These are phyloP conservation scores for Dasysyrphus albostriatus DNA, from an alignment of 2,888 invertebrate genomes.

Conservation along the genomic window DNA sequence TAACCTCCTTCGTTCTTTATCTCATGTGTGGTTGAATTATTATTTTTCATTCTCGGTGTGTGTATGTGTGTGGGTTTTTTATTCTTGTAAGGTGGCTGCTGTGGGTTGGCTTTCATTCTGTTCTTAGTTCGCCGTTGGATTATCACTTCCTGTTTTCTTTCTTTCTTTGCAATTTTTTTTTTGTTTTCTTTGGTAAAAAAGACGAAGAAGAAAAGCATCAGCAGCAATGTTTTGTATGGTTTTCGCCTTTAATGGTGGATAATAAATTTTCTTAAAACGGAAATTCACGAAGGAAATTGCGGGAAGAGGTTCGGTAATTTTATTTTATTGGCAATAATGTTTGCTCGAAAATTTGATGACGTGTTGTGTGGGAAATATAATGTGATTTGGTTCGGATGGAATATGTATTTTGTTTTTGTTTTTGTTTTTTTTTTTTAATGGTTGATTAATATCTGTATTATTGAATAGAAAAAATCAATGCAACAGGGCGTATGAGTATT, in stretches of 20 bases:
- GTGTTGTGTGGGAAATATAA: slow-evolving; percentile 41
- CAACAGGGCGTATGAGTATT: slow-evolving; percentile 37
- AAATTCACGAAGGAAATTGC: slow-evolving; percentile 69
- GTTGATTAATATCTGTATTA: slow-evolving; percentile 12
- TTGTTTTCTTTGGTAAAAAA: not conserved
- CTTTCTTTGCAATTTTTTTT: not conserved
- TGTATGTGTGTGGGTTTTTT: slow-evolving; percentile 34
- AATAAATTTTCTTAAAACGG: slow-evolving; percentile 71
- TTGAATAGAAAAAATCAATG: not conserved
- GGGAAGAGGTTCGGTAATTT: slow-evolving; percentile 70
- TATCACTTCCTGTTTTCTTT: slow-evolving; percentile 61
- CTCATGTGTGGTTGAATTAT: slow-evolving; percentile 71
- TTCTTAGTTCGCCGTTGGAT: slow-evolving; percentile 59
- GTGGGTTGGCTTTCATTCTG: slow-evolving; percentile 45
- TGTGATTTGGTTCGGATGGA: slow-evolving; percentile 42
- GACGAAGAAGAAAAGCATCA: not conserved
- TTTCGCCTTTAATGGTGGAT: slow-evolving; percentile 60
- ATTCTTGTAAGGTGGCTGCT: not conserved
- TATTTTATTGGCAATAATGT: slow-evolving; percentile 73
- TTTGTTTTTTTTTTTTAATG: slow-evolving; percentile 6
- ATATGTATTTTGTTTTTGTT: not conserved
- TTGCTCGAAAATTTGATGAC: slow-evolving; percentile 66
- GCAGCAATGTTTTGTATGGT: slow-evolving; percentile 34
- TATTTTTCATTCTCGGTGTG: slow-evolving; percentile 29
- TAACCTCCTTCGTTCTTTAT: slow-evolving; percentile 34